A percentile compares a stretch with the other conserved stretches of the same genome.
phyloP scores from a whole-genome alignment of 2,888 invertebrate genomes.

The Cancer borealis region DNA sequence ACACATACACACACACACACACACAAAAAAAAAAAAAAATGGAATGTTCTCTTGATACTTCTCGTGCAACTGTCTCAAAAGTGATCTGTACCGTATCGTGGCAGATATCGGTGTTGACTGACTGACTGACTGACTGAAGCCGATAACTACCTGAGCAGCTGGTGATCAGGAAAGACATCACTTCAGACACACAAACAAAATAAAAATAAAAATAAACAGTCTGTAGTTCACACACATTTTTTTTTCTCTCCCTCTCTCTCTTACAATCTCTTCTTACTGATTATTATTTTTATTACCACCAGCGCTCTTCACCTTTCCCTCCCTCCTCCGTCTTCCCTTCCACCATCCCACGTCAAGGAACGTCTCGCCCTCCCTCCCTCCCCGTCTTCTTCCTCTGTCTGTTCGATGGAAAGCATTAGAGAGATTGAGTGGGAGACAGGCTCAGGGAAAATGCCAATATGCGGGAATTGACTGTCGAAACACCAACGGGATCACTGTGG shows the following conservation, averaged over 20 bases:
- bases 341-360: background rate
- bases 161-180: background rate
- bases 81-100: background rate
- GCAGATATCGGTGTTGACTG: background rate
- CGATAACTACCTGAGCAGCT: background rate
- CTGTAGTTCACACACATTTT: background rate
- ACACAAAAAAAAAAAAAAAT: background rate
- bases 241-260: background rate
- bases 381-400: conserved; percentile 45
- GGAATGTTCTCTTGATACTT: background rate
- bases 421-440: conserved; percentile 64
- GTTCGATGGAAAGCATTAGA: conserved; percentile 69
- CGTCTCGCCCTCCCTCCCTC: background rate
- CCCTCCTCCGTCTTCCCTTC: background rate
- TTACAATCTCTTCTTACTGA: background rate
- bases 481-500: conserved; percentile 53
- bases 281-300: background rate
- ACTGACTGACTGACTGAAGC: background rate
- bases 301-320: background rate
- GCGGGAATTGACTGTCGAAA: conserved; percentile 71
- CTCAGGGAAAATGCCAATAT: conserved; percentile 71
- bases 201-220: background rate
- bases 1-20: background rate
- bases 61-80: background rate
- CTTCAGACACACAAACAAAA: background rate